Evolutionary conservation across 2,113 vertebrate species (phyloP).

Genomic region (Tyto alba): DNA sequence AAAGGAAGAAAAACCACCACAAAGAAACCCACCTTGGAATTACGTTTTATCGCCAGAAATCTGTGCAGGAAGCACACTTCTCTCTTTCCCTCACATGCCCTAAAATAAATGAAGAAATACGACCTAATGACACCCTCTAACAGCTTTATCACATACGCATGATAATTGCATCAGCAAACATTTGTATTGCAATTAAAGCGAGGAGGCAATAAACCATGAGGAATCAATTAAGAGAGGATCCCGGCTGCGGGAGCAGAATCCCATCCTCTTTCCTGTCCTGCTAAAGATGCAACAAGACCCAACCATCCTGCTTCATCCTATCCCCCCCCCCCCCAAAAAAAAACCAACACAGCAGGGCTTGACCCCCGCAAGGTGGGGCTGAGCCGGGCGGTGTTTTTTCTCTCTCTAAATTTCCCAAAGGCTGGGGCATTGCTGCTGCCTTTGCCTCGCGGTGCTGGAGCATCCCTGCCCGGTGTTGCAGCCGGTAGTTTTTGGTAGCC

Average conservation of each 20-base stretch:
- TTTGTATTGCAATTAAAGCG: conserved; percentile 10
- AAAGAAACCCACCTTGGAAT: not conserved
- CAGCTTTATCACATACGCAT: not conserved
- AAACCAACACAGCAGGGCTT: too few relatives aligned
- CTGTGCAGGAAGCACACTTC: not conserved
- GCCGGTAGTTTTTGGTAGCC: not conserved
- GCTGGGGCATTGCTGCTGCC: not conserved
- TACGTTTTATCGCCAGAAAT: not conserved
- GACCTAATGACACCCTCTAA: not conserved
- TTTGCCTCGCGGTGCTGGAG: rapidly evolving
- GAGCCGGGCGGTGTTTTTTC: not conserved
- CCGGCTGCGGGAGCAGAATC: not conserved
- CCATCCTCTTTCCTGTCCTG: not conserved
- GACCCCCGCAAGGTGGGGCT: too few relatives aligned
- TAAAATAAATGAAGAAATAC: not conserved
- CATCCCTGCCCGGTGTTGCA: not conserved
- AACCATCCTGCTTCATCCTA: not conserved
- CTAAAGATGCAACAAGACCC: not conserved
- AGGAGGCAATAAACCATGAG: not conserved
- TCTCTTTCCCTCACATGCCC: not conserved
- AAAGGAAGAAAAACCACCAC: not conserved
- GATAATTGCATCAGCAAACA: not conserved
- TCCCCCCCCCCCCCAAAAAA: rapidly evolving
- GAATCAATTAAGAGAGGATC: conserved; percentile 23
- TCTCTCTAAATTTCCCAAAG: rapidly evolving